Base-by-base conservation (phyloP, 1,140 invertebrate genomes). In the Nebria ingens region DNA sequence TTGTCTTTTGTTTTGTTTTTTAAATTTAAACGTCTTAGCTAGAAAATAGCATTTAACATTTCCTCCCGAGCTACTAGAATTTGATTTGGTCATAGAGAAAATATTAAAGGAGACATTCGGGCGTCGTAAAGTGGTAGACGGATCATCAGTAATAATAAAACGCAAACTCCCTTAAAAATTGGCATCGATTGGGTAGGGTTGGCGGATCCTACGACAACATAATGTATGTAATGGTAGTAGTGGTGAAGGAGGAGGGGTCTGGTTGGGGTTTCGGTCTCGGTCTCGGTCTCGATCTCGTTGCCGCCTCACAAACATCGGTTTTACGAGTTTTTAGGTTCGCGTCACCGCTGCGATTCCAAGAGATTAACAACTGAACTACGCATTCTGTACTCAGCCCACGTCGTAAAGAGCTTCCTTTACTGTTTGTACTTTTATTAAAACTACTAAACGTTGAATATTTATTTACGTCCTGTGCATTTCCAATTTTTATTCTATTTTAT, bases 381-480 rank as follows among this genome's bases (percentile, higher is more conserved):
- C 40, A 45, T 45, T 45, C 40, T 11, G 40, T 17, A 45, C 9
- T 17, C 15, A 17, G 40, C 6, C 40, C 6, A 45, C 17, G 40
- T 45, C 40, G 17, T 45, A 45, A 45, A 45, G n/a, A 6, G 6
- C 6, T 34, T 34, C n/a, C 25, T n/a, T 34, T 34, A 34, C 9
- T 17, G 9, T 9, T 45, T 45, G 15, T 45, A 45, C 6, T 45
- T 45, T 45, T 45, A 45, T 45, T 45, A 45, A 45, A 45, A 45
- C 40, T 45, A 45, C 40, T 45, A 45, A 45, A 45, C 40, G 40
- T 45, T 45, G 40, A 45, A 45, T 45, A 45, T 45, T 29, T 29
- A 29, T 13, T 6, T 11, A 45, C 40, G 17, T 6, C 15, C 9
- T 6, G 40, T 12, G 17, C 40, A 17, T 45, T 45, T 45, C 15